A percentile compares a stretch with the other conserved stretches of the same genome.
phyloP scores from a whole-genome alignment of 2,888 invertebrate genomes.

The Pemphredon lugubris region DNA sequence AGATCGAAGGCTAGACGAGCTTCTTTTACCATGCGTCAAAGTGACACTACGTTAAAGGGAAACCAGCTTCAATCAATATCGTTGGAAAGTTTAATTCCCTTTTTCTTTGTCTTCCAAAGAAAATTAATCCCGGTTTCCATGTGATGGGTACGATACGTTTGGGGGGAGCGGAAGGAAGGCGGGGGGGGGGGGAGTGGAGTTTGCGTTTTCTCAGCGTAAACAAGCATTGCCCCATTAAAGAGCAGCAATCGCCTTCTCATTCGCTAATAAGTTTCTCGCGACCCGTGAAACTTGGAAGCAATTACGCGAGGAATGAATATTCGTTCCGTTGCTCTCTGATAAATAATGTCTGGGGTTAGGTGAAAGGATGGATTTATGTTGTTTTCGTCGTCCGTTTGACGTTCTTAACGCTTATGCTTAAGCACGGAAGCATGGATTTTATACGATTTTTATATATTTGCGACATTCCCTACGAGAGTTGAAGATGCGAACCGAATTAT shows the following conservation, averaged over 20 bases:
- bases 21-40: constrained; percentile 15
- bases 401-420: too few relatives aligned
- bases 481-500: not conserved
- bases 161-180: constrained; percentile 8
- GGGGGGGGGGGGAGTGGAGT: too few relatives aligned
- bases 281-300: constrained; percentile 3
- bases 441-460: too few relatives aligned
- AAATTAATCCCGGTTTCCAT: constrained; percentile 24
- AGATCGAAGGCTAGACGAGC: not conserved
- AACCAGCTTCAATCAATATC: constrained; percentile 28
- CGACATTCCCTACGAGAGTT: not conserved
- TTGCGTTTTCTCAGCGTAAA: constrained; percentile 5
- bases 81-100: constrained; percentile 7
- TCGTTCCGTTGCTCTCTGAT: not conserved
- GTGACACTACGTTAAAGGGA: constrained; percentile 14
- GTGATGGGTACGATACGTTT: constrained; percentile 7
- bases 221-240: constrained; percentile 25
- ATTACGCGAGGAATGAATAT: constrained; percentile 22
- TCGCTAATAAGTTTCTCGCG: constrained; percentile 27
- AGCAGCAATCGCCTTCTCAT: constrained; percentile 15
- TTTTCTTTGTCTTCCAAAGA: constrained; percentile 6
- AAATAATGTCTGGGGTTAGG: too few relatives aligned
- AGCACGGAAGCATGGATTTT: too few relatives aligned
- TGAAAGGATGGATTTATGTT: too few relatives aligned
- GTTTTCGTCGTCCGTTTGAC: too few relatives aligned